Base-by-base conservation (phyloP, 2,797 vertebrate genomes). In the Sphenopsis melanotis region DNA sequence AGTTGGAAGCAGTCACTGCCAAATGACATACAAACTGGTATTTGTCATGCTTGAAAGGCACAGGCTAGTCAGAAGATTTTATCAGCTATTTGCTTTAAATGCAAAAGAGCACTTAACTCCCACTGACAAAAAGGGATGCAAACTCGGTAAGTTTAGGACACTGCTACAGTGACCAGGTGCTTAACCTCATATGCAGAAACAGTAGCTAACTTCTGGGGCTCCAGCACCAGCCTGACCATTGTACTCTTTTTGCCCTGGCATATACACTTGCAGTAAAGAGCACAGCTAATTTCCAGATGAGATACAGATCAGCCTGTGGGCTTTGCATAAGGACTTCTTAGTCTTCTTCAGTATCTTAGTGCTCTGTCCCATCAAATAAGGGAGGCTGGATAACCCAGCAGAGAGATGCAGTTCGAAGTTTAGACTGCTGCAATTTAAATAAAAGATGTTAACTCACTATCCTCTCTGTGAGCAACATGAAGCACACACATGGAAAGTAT, bases 1-100 rank as follows among this genome's bases (percentile, higher is more conserved):
- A 61, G 26, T 4, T 24, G 1, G 8, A 77, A 93, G 79, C 21
- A 70, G 24, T 26, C 36, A 19, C 57, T 69, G 57, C 53, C 53
- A 68, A 30, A 42, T 11, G 6, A 76, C 46, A 26, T 9, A 65
- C 5, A 3, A 69, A 77, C 34, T 2, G 22, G 70, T 50, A 57
- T 50, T 95, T 86, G 90, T 83, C 81, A 76, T 55, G 87, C 87
- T 72, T 82, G 74, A 84, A 87, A 89, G 88, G 82, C 91, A 70
- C 68, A 26, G 34, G 53, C 32, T 32, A 64, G 64, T 74, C 52
- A 50, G 44, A 34, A 95, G 91, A 93, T 96, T 70, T 92, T 94
- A 91, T 93, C 95, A 68, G 53, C 57, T 89, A 36, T 71, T 80
- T 90, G 85, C 78, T 93, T 89, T 19, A 91, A 92, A 89, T 5